phyloP scores from a whole-genome alignment of 2,888 invertebrate genomes.

The Xestia rhomboidea region DNA sequence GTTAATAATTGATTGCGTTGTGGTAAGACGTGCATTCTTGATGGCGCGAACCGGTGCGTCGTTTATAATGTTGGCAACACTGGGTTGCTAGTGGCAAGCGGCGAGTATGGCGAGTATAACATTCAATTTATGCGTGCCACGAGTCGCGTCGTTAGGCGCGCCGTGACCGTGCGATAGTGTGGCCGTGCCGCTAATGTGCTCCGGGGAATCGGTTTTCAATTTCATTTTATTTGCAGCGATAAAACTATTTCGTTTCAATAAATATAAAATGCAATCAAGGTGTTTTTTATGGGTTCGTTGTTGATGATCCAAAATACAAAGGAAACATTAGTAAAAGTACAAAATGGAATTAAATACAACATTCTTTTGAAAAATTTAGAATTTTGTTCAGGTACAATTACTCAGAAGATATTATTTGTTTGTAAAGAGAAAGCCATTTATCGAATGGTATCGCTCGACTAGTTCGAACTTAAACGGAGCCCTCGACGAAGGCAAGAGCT shows the following conservation, averaged over 20 bases:
- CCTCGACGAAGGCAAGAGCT: neutral
- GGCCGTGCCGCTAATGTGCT: conserved; percentile 30
- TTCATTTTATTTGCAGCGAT: conserved; percentile 19
- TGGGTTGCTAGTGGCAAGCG: conserved; percentile 28
- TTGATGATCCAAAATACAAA: neutral
- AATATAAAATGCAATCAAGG: conserved; percentile 10
- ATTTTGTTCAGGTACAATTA: neutral
- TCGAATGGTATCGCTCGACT: conserved; percentile 5
- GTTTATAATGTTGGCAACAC: conserved; percentile 70
- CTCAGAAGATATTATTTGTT: neutral
- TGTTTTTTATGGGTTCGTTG: neutral
- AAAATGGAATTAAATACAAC: neutral
- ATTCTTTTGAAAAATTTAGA: neutral
- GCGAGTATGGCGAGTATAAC: conserved; percentile 51
- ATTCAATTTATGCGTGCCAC: conserved; percentile 63
- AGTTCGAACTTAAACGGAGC: neutral
- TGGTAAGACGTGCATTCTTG: conserved; percentile 68
- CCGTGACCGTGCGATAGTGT: conserved; percentile 27
- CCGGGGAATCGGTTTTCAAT: conserved; percentile 12
- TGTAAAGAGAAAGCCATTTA: neutral
- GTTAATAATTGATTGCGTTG: conserved; percentile 49
- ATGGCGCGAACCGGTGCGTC: conserved; percentile 63
- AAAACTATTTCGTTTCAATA: neutral
- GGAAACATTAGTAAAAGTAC: neutral
- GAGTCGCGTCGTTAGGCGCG: conserved; percentile 45